Evolutionary conservation across 2,888 invertebrate genomes (phyloP).

Genomic region (Hydropsyche betteni): DNA sequence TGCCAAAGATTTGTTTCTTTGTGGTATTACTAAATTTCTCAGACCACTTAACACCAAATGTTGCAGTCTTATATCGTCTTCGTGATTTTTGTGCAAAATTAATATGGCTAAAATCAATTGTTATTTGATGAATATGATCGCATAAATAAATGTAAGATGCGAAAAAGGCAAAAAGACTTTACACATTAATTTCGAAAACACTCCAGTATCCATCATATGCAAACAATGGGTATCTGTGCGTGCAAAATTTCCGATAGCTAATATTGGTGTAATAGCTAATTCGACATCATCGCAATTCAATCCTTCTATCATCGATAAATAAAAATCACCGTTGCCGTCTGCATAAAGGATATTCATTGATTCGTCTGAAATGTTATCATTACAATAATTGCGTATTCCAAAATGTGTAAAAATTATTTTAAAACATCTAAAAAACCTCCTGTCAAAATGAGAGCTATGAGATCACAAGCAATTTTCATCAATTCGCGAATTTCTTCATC

Average conservation of each 20-base stretch:
- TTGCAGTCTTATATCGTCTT: conserved; percentile 72
- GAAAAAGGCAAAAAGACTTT: conserved; percentile 49
- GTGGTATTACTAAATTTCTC: conserved; percentile 78
- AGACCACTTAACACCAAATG: conserved; percentile 82
- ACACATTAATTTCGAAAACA: conserved; percentile 77
- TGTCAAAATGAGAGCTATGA: conserved; percentile 83
- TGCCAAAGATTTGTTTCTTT: conserved; percentile 77
- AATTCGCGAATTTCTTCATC: conserved; percentile 74
- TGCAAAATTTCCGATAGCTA: conserved; percentile 91
- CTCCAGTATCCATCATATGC: conserved; percentile 80
- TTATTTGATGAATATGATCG: conserved; percentile 22
- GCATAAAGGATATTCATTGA: conserved; percentile 87
- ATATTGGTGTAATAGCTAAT: conserved; percentile 81
- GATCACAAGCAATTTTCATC: conserved; percentile 85
- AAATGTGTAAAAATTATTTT: background rate
- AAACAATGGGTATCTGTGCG: conserved; percentile 85
- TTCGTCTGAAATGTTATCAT: conserved; percentile 69
- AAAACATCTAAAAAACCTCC: conserved; percentile 70
- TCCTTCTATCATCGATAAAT: conserved; percentile 78
- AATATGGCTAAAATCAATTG: conserved; percentile 57
- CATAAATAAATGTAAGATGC: conserved; percentile 18
- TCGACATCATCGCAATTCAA: conserved; percentile 77
- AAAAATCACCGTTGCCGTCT: conserved; percentile 77
- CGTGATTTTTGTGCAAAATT: conserved; percentile 67
- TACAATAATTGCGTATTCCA: background rate